Conservation (phyloP, 53 echinoderm and acorn worm species). For the Echinarachnius parma region DNA sequence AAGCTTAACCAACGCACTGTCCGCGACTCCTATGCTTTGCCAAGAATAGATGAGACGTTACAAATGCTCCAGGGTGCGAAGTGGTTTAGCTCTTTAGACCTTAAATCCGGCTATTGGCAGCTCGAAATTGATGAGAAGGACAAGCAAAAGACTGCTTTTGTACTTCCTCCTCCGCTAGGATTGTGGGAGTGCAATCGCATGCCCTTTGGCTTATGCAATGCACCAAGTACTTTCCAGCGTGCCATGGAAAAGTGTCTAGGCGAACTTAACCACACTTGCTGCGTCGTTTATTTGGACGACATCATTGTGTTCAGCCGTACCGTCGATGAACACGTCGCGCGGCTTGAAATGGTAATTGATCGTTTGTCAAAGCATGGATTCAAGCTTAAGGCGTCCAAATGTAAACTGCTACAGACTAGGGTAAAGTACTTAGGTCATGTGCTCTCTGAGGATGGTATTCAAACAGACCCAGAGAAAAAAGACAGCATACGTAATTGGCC, state of each 20-base stretch:
- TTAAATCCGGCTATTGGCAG: conserved; percentile 55
- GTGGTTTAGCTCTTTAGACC: conserved; percentile 51
- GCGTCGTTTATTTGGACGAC: conserved; percentile 53
- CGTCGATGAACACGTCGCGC: conserved; percentile 32
- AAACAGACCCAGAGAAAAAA: conserved; percentile 56
- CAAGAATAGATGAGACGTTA: conserved; percentile 54
- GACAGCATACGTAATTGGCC: conserved; percentile 53
- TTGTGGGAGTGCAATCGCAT: conserved; percentile 51
- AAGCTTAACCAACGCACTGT: conserved; percentile 35
- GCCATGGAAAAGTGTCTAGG: conserved; percentile 47
- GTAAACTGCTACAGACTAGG: conserved; percentile 34
- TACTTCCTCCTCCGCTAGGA: conserved; percentile 38
- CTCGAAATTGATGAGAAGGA: conserved; percentile 36
- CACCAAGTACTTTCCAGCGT: conserved; percentile 48
- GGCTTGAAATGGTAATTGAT: conserved; percentile 48
- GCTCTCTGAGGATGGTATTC: conserved; percentile 41
- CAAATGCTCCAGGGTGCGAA: conserved; percentile 43
- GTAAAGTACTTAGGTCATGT: conserved; percentile 60
- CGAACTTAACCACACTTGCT: conserved; percentile 37
- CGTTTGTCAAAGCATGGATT: conserved; percentile 44
- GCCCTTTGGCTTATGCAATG: conserved; percentile 50
- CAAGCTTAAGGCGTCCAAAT: conserved; percentile 53
- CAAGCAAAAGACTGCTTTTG: conserved; percentile 53
- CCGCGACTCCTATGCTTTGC: conserved; percentile 42
- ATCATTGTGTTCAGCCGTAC: conserved; percentile 40